phyloP scores from a whole-genome alignment of 2,888 invertebrate genomes.

The Caradrina kadenii region DNA sequence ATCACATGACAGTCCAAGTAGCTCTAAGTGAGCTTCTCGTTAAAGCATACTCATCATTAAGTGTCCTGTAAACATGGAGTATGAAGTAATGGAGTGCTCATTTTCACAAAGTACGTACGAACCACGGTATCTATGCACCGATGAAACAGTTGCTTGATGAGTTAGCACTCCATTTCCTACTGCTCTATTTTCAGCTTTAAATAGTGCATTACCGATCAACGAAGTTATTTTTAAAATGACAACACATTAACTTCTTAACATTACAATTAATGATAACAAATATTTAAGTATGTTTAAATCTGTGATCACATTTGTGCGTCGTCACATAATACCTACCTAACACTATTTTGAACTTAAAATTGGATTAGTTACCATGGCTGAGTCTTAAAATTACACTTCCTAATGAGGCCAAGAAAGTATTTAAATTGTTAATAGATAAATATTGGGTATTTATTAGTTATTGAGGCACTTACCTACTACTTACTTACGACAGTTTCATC shows the following conservation, averaged over 20 bases:
- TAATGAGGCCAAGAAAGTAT: too few relatives aligned
- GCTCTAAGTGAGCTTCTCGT: constrained; percentile 28
- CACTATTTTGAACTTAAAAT: neutral
- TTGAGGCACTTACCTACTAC: too few relatives aligned
- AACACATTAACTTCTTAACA: neutral
- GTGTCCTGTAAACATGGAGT: constrained; percentile 18
- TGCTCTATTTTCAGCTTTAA: constrained; percentile 20
- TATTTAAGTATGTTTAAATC: constrained; percentile 14
- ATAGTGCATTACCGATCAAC: constrained; percentile 45
- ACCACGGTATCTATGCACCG: too few relatives aligned
- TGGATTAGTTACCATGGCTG: neutral
- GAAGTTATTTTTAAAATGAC: constrained; percentile 45
- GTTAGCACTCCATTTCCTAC: constrained; percentile 16
- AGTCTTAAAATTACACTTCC: too few relatives aligned
- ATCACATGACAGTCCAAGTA: constrained; percentile 28
- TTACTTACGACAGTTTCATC: too few relatives aligned
- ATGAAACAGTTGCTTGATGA: neutral
- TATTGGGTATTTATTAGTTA: neutral
- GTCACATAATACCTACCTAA: neutral
- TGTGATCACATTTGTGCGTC: constrained; percentile 23
- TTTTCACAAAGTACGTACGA: neutral
- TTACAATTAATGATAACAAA: neutral
- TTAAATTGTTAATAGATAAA: too few relatives aligned
- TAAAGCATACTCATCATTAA: constrained; percentile 36
- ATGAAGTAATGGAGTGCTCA: constrained; percentile 10